Base-by-base conservation (phyloP, 2,888 invertebrate species). In the Hirtodrosophila duncani region DNA sequence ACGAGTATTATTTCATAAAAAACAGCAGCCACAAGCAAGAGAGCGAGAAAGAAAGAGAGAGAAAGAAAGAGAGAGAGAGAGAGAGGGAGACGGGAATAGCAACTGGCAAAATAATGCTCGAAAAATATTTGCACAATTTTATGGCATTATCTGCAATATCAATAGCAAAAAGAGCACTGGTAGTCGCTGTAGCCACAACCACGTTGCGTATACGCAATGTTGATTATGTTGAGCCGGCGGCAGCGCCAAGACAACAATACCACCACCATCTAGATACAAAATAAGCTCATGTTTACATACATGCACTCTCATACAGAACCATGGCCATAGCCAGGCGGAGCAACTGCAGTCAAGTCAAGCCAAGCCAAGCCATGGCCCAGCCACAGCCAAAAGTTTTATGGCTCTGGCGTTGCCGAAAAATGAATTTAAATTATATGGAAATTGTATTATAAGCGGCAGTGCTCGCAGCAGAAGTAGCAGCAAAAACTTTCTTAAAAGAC, bases 341-440 rank as follows among this genome's bases (percentile, higher is more conserved):
- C 65, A 67, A 37, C 55, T 27, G 63, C 42, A 60, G 51, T 38
- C 51, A 52, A 31, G 37, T n/a, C n/a, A n/a, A n/a, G n/a, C n/a
- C n/a, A n/a, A n/a, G n/a, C n/a, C n/a, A n/a, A n/a, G n/a, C n/a
- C n/a, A n/a, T n/a, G n/a, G n/a, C n/a, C n/a, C 29, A 39, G 13
- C 43, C 26, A 36, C 61, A 52, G 65, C 53, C 69, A 68, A 68
- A 74, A n/a, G 74, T 77, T 70, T 70, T 77, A 77, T 68, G 65
- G 57, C 49, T 41, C 36, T 51, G 46, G 52, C 51, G 55, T 41
- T 57, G 52, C 42, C 50, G 41, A 71, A 66, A 77, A 71, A 59
- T 60, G 68, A 68, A 77, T 70, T 70, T 70, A 71, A 77, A 70
- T 70, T 70, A 71, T 67, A 70, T 68, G 77, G 65, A 70, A 70